A percentile compares a stretch with the other conserved stretches of the same genome.
Evolutionary conservation across 2,888 invertebrate genomes (phyloP).

Genomic region (Mechanitis messenoides): DNA sequence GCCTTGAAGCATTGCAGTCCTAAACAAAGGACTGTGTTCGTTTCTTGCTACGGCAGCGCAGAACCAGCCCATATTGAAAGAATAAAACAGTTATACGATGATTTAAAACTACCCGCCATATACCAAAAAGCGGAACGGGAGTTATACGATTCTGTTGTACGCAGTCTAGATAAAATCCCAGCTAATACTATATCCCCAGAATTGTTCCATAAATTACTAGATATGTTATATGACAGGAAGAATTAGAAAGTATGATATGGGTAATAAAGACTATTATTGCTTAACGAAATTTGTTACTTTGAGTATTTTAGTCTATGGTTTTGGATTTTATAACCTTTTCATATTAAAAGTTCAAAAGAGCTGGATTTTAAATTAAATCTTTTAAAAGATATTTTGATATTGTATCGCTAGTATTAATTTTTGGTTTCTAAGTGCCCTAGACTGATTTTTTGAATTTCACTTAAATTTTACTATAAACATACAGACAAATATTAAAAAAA

Average conservation of each 20-base stretch:
- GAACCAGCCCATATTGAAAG: slow-evolving; percentile 78
- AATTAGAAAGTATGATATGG: slow-evolving; percentile 16
- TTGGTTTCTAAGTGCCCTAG: too few species aligned
- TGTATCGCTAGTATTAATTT: too few species aligned
- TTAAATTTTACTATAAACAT: too few species aligned
- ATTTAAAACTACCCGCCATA: slow-evolving; percentile 80
- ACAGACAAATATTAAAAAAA: too few species aligned
- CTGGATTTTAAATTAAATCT: too few species aligned
- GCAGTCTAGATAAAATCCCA: slow-evolving; percentile 22
- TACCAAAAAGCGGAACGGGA: slow-evolving; percentile 84
- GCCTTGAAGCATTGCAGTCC: slow-evolving; percentile 84
- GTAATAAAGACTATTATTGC: too few species aligned
- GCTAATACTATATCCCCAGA: slow-evolving; percentile 77
- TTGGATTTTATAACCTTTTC: too few species aligned
- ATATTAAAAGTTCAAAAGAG: too few species aligned
- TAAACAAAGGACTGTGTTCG: slow-evolving; percentile 72
- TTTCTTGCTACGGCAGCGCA: slow-evolving; percentile 82
- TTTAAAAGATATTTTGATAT: too few species aligned
- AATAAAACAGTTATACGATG: slow-evolving; percentile 64
- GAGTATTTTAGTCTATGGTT: not conserved
- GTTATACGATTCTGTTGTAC: slow-evolving; percentile 76
- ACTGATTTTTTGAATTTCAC: too few species aligned
- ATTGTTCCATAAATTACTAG: slow-evolving; percentile 83
- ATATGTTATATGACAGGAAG: slow-evolving; percentile 80
- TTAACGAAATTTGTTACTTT: not conserved